Conservation (phyloP, 2,888 invertebrate species). For the Drosophila niveifrons region DNA sequence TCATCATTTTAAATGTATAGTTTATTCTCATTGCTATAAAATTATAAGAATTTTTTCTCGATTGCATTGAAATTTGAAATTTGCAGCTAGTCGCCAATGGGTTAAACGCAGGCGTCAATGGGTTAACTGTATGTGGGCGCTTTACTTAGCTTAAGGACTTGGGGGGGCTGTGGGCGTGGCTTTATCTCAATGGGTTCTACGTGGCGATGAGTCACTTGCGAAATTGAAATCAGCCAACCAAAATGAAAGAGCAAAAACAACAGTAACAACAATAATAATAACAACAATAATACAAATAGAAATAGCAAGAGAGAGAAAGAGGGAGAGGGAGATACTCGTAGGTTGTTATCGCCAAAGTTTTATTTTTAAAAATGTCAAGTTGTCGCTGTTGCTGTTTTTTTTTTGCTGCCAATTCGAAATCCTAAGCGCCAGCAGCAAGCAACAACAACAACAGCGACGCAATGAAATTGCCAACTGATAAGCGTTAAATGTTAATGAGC, state of each 20-base stretch:
- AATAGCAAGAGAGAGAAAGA: background rate
- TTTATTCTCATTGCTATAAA: background rate
- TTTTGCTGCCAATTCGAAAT: conserved; percentile 46
- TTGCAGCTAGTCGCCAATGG: background rate
- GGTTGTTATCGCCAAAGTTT: conserved; percentile 45
- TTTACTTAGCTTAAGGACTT: background rate
- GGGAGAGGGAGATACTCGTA: conserved; percentile 8
- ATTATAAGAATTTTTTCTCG: background rate
- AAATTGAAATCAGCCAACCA: conserved; percentile 71
- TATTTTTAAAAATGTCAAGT: conserved; percentile 43
- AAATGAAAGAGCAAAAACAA: conserved; percentile 55
- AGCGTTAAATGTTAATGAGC: conserved; percentile 64
- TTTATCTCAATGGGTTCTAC: conserved; percentile 60
- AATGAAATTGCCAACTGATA: conserved; percentile 52
- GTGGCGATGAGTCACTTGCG: conserved; percentile 54
- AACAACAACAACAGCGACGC: no score
- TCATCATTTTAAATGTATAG: no score
- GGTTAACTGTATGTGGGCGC: background rate
- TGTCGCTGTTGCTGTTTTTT: conserved; percentile 27
- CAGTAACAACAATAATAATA: conserved; percentile 29
- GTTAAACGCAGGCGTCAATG: conserved; percentile 1
- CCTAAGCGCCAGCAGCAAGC: conserved; percentile 36
- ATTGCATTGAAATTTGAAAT: background rate
- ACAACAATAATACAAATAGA: conserved; percentile 11
- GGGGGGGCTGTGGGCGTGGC: conserved; percentile 38